Evolutionary conservation across 2,888 invertebrate genomes (phyloP).

Genomic region (Leptinotarsa peninsularis): DNA sequence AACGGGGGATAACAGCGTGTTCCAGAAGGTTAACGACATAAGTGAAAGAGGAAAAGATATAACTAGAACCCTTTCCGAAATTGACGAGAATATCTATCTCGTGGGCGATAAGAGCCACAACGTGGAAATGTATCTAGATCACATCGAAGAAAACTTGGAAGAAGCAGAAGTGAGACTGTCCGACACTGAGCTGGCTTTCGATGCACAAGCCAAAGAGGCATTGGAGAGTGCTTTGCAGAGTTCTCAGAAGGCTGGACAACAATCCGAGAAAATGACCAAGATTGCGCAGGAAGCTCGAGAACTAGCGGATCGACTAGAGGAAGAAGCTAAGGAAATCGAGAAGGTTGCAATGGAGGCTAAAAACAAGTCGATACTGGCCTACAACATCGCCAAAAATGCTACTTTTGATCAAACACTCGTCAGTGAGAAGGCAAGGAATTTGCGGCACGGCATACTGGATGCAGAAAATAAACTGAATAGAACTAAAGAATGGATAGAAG

Average conservation of each 20-base stretch:
- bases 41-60: slow-evolving; percentile 77
- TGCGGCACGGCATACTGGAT: slow-evolving; percentile 76
- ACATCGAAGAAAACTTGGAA: slow-evolving; percentile 44
- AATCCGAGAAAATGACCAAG: slow-evolving; percentile 90
- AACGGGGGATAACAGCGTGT: slow-evolving; percentile 59
- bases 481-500: slow-evolving; percentile 78
- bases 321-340: slow-evolving; percentile 83
- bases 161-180: slow-evolving; percentile 65
- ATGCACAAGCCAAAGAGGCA: slow-evolving; percentile 86
- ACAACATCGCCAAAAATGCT: slow-evolving; percentile 80
- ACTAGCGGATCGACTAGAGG: slow-evolving; percentile 81
- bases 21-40: slow-evolving; percentile 75
- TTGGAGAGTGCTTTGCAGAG: slow-evolving; percentile 83
- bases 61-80: slow-evolving; percentile 67
- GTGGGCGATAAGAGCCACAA: slow-evolving; percentile 51
- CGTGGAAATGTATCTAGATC: slow-evolving; percentile 40
- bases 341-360: slow-evolving; percentile 83
- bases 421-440: slow-evolving; percentile 76
- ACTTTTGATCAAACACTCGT: slow-evolving; percentile 59
- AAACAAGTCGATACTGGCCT: slow-evolving; percentile 85
- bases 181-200: slow-evolving; percentile 71
- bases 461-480: slow-evolving; percentile 78
- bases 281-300: slow-evolving; percentile 90
- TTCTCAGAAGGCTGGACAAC: slow-evolving; percentile 88
- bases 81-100: slow-evolving; percentile 66